These are phyloP conservation scores for Acrocephalus arundinaceus DNA, from an alignment of 2,113 vertebrate species.

Conservation along the genomic window DNA sequence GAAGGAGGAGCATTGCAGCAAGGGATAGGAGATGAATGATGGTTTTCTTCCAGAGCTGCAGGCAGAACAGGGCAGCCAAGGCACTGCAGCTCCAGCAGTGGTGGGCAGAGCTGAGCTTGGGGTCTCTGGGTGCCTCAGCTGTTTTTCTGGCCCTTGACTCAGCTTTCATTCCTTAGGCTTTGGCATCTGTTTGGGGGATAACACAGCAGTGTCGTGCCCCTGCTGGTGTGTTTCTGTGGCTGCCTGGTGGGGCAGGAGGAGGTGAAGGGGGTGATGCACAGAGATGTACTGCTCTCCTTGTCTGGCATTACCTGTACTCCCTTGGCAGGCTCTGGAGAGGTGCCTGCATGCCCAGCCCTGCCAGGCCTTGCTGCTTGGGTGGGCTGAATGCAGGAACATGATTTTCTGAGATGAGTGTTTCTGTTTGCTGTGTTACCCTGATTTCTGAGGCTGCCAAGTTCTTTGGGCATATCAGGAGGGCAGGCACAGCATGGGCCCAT, in stretches of 20 bases:
- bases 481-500: neutral
- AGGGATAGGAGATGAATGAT: neutral
- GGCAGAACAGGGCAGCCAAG: neutral
- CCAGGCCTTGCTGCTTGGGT: accelerated
- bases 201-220: accelerated
- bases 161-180: neutral
- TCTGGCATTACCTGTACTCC: neutral
- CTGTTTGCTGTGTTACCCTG: neutral
- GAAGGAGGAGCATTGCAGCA: neutral
- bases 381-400: neutral
- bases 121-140: neutral
- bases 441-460: slow-evolving; percentile 14
- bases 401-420: slow-evolving; percentile 11
- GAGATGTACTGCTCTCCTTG: neutral
- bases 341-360: neutral
- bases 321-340: neutral
- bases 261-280: neutral
- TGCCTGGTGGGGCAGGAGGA: neutral
- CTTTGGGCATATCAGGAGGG: neutral
- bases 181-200: neutral
- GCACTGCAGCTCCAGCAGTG: neutral
- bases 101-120: neutral
- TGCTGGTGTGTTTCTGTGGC: neutral
- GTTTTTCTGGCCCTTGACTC: neutral
- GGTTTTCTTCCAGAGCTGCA: neutral